A percentile compares a stretch with the other conserved stretches of the same genome.
These are phyloP conservation scores for Drosophila novamexicana DNA, from an alignment of 1,140 invertebrate species.

Conservation along the genomic window DNA sequence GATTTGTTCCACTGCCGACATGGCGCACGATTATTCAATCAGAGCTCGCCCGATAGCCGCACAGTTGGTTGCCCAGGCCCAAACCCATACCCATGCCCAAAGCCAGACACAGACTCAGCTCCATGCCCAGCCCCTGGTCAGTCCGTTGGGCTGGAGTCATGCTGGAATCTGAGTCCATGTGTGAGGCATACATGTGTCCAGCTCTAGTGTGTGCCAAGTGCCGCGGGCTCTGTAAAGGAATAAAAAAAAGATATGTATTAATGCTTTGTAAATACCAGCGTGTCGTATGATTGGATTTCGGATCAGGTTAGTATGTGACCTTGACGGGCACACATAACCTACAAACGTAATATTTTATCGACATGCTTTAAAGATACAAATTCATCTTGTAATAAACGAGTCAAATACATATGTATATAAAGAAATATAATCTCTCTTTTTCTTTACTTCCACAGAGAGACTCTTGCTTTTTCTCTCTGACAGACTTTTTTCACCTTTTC, in stretches of 20 bases:
- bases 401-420: no score
- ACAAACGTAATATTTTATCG: not conserved
- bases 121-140: not conserved
- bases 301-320: conserved; percentile 28
- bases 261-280: not conserved
- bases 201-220: conserved; percentile 39
- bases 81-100: conserved; percentile 20
- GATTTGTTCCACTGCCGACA: conserved; percentile 71
- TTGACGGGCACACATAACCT: conserved; percentile 17
- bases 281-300: conserved; percentile 1
- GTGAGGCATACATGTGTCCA: conserved; percentile 6
- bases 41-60: conserved; percentile 38
- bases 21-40: conserved; percentile 74
- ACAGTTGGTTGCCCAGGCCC: conserved; percentile 60
- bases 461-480: not conserved
- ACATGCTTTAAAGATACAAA: not conserved
- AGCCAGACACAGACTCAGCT: conserved; percentile 1
- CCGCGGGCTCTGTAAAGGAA: conserved; percentile 15
- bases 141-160: not conserved
- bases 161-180: not conserved
- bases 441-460: not conserved
- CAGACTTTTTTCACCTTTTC: not conserved
- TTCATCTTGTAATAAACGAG: no score
- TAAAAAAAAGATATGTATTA: no score
- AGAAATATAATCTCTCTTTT: not conserved